Conservation (phyloP, 53 echinoderm and acorn worm species). For the Astropecten irregularis region DNA sequence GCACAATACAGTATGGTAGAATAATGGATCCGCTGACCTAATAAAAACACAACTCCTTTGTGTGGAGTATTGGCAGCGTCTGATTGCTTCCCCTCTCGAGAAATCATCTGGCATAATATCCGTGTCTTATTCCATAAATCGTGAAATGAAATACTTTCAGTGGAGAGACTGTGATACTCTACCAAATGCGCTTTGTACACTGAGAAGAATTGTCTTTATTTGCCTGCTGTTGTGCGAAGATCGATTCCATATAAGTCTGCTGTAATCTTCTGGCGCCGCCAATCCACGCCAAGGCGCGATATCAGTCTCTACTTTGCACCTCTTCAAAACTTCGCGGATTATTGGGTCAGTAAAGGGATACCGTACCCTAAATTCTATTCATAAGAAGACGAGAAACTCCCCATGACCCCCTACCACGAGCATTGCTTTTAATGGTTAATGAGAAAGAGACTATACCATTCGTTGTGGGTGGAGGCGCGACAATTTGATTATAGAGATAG, state of each 20-base stretch:
- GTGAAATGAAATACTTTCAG: neutral
- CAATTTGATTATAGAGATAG: no score
- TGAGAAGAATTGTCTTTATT: neutral
- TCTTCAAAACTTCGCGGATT: no score
- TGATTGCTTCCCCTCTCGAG: neutral
- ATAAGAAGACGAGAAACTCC: no score
- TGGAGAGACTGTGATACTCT: no score
- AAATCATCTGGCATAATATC: neutral
- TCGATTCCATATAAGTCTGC: neutral
- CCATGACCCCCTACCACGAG: no score
- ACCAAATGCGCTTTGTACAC: neutral
- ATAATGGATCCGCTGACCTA: neutral
- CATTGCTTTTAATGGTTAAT: no score
- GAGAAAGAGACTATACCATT: no score
- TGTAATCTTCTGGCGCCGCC: neutral
- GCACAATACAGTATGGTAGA: neutral
- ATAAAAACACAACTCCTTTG: conserved; percentile 9
- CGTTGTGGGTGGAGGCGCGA: no score
- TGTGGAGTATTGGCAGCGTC: neutral
- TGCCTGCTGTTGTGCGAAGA: neutral
- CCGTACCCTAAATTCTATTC: no score
- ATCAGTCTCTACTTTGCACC: no score
- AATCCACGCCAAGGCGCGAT: no score
- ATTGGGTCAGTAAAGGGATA: no score
- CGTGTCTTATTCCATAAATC: neutral